Conservation (phyloP, 2,888 invertebrate species). For the Lithophane semibrunnea region DNA sequence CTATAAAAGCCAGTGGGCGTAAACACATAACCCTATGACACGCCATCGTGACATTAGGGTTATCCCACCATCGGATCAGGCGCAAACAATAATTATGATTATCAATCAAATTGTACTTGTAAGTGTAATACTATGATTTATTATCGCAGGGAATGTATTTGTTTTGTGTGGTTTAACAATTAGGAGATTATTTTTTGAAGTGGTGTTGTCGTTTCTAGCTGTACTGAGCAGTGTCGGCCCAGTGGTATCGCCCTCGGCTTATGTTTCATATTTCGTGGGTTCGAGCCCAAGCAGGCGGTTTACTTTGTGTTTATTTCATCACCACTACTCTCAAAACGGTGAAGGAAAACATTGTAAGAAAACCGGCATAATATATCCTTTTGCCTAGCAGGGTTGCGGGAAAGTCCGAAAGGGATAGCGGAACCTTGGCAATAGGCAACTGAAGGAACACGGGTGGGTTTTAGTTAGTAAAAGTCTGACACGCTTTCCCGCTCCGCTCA, state of each 20-base stretch:
- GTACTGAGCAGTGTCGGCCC: background rate
- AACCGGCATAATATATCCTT: too few relatives aligned
- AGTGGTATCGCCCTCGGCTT: too few relatives aligned
- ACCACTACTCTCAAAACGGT: too few relatives aligned
- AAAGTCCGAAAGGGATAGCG: too few relatives aligned
- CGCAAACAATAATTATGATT: slow-evolving; percentile 61
- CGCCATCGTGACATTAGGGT: slow-evolving; percentile 62
- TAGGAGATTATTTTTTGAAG: background rate
- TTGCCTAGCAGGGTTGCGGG: too few relatives aligned
- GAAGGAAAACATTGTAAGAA: too few relatives aligned
- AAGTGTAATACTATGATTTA: slow-evolving; percentile 60
- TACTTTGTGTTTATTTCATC: too few relatives aligned
- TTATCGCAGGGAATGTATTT: slow-evolving; percentile 38
- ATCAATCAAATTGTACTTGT: slow-evolving; percentile 59
- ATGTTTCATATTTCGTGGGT: background rate
- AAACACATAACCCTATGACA: slow-evolving; percentile 50
- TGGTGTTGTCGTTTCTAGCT: background rate
- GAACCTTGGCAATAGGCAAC: too few relatives aligned
- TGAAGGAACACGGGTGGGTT: too few relatives aligned
- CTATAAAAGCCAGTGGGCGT: slow-evolving; percentile 39
- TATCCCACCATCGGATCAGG: slow-evolving; percentile 55
- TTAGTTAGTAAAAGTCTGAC: too few relatives aligned
- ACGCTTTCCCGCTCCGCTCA: too few relatives aligned
- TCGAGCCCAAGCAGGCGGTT: background rate
- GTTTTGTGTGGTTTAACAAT: slow-evolving; percentile 5